Conservation (phyloP, 37 sponge, comb jelly and placozoan genomes). For the Lycopodina hypogea region DNA sequence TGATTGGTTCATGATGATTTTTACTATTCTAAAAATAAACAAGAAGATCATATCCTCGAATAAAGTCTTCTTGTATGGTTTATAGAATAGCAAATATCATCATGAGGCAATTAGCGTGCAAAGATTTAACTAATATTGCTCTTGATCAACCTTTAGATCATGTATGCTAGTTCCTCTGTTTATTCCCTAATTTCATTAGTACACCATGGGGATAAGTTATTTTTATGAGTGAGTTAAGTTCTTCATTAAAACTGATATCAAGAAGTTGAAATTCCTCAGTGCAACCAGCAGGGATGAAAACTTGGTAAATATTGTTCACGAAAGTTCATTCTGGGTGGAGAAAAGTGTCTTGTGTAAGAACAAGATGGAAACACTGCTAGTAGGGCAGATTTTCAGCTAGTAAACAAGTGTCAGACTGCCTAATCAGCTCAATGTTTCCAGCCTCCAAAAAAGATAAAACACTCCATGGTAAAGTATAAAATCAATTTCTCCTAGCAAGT, state of each 20-base stretch:
- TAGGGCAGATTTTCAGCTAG: too few species aligned
- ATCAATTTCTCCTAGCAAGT: too few species aligned
- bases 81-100: background rate
- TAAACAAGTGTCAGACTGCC: too few species aligned
- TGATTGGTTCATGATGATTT: too few species aligned
- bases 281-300: background rate
- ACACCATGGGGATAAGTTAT: background rate
- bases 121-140: background rate
- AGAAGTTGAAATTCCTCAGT: constrained; percentile 1
- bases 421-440: too few species aligned
- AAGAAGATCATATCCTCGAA: background rate
- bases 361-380: too few species aligned
- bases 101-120: background rate
- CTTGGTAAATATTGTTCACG: constrained; percentile 6
- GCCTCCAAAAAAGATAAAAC: too few species aligned
- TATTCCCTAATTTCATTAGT: too few species aligned
- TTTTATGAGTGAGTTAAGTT: background rate
- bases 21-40: too few species aligned
- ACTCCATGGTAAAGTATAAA: too few species aligned
- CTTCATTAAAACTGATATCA: background rate
- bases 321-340: too few species aligned
- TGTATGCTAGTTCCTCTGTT: constrained; percentile 1
- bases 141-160: background rate
- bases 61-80: background rate
- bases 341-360: too few species aligned